phyloP scores from a whole-genome alignment of 2,888 invertebrate genomes.

The Drosophila anomalata region DNA sequence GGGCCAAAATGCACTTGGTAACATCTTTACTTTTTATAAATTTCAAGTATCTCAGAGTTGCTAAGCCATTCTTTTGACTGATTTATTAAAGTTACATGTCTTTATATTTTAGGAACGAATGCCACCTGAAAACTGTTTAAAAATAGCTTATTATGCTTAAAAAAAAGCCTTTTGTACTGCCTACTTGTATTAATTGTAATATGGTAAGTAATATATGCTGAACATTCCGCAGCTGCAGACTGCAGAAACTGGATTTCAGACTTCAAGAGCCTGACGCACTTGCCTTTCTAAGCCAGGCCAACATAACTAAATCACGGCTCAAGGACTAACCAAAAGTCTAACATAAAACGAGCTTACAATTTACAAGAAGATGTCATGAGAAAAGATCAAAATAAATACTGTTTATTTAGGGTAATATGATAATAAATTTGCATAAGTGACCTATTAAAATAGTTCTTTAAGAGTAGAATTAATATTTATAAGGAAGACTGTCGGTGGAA shows the following conservation, averaged over 20 bases:
- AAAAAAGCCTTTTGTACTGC: conserved; percentile 9
- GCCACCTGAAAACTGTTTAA: conserved; percentile 33
- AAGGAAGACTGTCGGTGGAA: too few species aligned
- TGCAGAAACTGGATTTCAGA: conserved; percentile 29
- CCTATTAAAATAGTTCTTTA: too few species aligned
- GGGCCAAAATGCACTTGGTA: neutral
- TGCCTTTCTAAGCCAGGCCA: conserved; percentile 15
- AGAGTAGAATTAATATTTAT: too few species aligned
- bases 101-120: neutral
- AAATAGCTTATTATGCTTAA: conserved; percentile 9
- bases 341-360: neutral
- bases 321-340: conserved; percentile 19
- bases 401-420: neutral
- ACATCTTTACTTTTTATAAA: neutral
- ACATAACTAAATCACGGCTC: conserved; percentile 10
- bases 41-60: too few species aligned
- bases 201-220: conserved; percentile 13
- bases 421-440: neutral
- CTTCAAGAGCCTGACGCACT: conserved; percentile 22
- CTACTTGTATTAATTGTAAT: conserved; percentile 6
- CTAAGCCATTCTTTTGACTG: conserved; percentile 3
- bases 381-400: conserved; percentile 28
- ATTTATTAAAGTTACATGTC: conserved; percentile 1
- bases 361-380: conserved; percentile 17
- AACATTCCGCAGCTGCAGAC: conserved; percentile 25